Conservation (phyloP, 2,797 vertebrate genomes). For the Brachyrhaphis roseni region DNA sequence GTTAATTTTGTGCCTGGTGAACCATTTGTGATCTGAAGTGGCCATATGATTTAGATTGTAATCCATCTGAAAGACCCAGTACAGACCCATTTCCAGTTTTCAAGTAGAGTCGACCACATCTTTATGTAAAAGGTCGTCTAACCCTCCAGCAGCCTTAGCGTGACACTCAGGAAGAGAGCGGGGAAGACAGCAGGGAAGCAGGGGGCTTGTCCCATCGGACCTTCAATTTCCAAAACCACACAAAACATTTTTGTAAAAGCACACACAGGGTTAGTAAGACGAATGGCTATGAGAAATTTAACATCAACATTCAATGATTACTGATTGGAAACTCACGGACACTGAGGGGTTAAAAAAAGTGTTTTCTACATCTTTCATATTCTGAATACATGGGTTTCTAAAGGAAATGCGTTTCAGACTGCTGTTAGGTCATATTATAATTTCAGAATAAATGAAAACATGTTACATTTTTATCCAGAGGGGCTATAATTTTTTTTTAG, state of each 20-base stretch:
- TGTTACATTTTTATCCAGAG: constrained; percentile 20
- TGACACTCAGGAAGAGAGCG: too few relatives aligned
- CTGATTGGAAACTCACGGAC: neutral
- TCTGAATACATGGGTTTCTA: neutral
- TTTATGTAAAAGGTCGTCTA: neutral
- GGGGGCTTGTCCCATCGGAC: too few relatives aligned
- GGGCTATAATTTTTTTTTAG: constrained; percentile 51
- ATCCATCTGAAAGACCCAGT: neutral
- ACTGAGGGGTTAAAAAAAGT: neutral
- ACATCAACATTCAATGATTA: neutral
- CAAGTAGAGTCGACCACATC: neutral
- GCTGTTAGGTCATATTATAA: neutral
- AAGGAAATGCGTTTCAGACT: neutral
- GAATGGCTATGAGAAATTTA: neutral
- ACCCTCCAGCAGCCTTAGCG: too few relatives aligned
- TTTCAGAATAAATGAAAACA: constrained; percentile 17
- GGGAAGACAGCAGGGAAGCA: too few relatives aligned
- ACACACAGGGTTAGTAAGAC: neutral
- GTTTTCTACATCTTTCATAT: neutral
- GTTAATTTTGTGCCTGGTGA: neutral
- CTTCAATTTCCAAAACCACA: too few relatives aligned
- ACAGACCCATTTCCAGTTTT: neutral
- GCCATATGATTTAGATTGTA: neutral
- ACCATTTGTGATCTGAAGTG: neutral
- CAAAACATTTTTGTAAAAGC: too few relatives aligned